phyloP scores from a whole-genome alignment of 1,140 invertebrate genomes.

The Agrilus planipennis region DNA sequence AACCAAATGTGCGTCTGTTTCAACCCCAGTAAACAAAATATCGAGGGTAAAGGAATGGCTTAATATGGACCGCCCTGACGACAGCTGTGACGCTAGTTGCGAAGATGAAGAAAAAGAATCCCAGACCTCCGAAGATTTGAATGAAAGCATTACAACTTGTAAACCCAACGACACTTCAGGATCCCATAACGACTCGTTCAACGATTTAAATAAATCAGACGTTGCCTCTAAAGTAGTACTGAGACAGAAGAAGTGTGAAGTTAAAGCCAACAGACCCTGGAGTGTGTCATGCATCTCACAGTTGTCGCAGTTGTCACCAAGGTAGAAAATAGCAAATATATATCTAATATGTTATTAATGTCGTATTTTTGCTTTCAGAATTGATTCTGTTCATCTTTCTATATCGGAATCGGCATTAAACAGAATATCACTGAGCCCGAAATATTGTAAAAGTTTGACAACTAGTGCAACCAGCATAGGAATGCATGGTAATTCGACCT shows the following conservation, averaged over 20 bases:
- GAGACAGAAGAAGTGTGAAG: constrained; percentile 37
- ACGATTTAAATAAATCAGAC: constrained; percentile 18
- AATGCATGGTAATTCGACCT: constrained; percentile 42
- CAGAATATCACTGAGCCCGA: constrained; percentile 42
- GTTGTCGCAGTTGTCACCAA: constrained; percentile 28
- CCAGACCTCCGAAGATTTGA: constrained; percentile 59
- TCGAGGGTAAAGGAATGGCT: constrained; percentile 54
- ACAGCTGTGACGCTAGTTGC: constrained; percentile 73
- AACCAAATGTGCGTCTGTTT: constrained; percentile 21
- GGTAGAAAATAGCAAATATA: too few species aligned
- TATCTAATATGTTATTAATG: constrained; percentile 26
- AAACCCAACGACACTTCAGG: constrained; percentile 35
- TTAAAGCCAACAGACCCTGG: constrained; percentile 57
- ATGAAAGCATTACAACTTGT: constrained; percentile 51
- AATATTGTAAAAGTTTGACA: constrained; percentile 33
- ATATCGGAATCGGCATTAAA: constrained; percentile 80
- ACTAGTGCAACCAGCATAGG: constrained; percentile 36
- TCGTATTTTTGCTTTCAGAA: constrained; percentile 1
- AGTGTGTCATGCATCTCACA: constrained; percentile 73
- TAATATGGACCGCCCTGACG: constrained; percentile 32
- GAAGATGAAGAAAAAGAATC: constrained; percentile 75
- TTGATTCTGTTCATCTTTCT: constrained; percentile 38
- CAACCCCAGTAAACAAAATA: constrained; percentile 41
- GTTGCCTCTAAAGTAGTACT: constrained; percentile 36
- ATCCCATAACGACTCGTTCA: constrained; percentile 43